Evolutionary conservation across 2,888 invertebrate species (phyloP).

Genomic region (Venustoraphidia nigricollis): DNA sequence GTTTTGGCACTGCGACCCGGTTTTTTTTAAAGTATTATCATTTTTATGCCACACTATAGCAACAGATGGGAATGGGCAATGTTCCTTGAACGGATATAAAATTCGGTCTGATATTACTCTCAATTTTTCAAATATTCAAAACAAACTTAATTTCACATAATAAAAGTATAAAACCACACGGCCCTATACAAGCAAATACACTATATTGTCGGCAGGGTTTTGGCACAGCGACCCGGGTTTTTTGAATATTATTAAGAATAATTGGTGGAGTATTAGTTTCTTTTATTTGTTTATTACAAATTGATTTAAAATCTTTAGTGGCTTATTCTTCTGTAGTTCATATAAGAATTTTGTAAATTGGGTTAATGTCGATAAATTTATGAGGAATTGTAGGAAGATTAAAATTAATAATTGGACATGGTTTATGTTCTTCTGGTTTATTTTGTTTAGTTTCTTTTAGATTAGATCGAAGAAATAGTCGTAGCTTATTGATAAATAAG

Average conservation of each 20-base stretch:
- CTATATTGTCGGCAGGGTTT: too few relatives aligned
- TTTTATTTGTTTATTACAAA: conserved; percentile 49
- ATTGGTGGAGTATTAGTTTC: conserved; percentile 42
- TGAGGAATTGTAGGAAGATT: conserved; percentile 35
- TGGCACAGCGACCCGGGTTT: too few relatives aligned
- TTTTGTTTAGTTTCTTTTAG: conserved; percentile 49
- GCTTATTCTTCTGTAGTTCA: conserved; percentile 61
- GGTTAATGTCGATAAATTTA: conserved; percentile 37
- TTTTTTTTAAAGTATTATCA: too few relatives aligned
- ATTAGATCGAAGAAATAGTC: conserved; percentile 43
- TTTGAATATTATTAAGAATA: conserved; percentile 37
- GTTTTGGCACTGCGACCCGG: too few relatives aligned
- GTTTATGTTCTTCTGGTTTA: conserved; percentile 46
- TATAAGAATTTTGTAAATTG: conserved; percentile 45
- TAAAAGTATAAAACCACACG: too few relatives aligned
- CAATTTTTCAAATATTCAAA: too few relatives aligned
- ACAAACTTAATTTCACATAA: too few relatives aligned
- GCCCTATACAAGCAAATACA: too few relatives aligned
- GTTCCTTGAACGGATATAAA: too few relatives aligned
- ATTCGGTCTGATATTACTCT: too few relatives aligned
- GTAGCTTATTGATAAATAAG: conserved; percentile 45
- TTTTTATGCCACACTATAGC: too few relatives aligned
- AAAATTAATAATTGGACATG: conserved; percentile 47
- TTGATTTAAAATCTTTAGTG: conserved; percentile 56
- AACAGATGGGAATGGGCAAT: too few relatives aligned